Evolutionary conservation across 1,140 invertebrate genomes (phyloP).

Genomic region (Drosophila murphyi): DNA sequence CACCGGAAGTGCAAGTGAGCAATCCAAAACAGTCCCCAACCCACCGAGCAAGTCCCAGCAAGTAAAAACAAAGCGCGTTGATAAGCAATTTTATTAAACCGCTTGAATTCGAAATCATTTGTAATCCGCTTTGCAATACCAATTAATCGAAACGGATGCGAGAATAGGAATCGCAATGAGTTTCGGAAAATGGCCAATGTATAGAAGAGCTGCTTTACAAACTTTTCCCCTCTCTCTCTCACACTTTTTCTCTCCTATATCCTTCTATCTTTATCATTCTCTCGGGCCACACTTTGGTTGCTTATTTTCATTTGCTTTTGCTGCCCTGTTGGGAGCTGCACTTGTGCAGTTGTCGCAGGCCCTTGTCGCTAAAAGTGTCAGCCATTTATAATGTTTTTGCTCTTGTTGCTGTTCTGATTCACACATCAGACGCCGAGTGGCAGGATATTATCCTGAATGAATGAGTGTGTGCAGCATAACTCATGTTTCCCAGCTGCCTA

Average conservation of each 20-base stretch:
- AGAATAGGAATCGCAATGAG: constrained; percentile 1
- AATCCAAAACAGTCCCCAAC: constrained; percentile 41
- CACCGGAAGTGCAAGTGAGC: constrained; percentile 68
- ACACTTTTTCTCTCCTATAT: constrained; percentile 5
- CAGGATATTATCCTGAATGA: constrained; percentile 48
- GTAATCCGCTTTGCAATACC: constrained; percentile 68
- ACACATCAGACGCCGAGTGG: constrained; percentile 27
- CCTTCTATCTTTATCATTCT: too few species aligned
- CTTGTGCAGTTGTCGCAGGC: constrained; percentile 21
- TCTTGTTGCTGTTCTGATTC: constrained; percentile 18
- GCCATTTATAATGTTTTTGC: constrained; percentile 38
- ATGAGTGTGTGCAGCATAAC: constrained; percentile 46
- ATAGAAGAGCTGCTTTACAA: constrained; percentile 41
- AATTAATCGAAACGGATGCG: constrained; percentile 69
- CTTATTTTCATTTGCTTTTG: constrained; percentile 22
- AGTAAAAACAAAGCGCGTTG: constrained; percentile 28
- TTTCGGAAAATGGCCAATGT: neutral
- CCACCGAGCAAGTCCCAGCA: constrained; percentile 11
- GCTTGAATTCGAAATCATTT: constrained; percentile 44
- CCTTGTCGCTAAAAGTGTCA: constrained; percentile 43
- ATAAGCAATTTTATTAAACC: constrained; percentile 70
- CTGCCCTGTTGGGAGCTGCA: constrained; percentile 17
- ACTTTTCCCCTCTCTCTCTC: neutral
- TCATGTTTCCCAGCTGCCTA: constrained; percentile 26
- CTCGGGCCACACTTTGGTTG: constrained; percentile 32